Base-by-base conservation (phyloP, 2,797 vertebrate genomes). In the Sebastes melanostomus region DNA sequence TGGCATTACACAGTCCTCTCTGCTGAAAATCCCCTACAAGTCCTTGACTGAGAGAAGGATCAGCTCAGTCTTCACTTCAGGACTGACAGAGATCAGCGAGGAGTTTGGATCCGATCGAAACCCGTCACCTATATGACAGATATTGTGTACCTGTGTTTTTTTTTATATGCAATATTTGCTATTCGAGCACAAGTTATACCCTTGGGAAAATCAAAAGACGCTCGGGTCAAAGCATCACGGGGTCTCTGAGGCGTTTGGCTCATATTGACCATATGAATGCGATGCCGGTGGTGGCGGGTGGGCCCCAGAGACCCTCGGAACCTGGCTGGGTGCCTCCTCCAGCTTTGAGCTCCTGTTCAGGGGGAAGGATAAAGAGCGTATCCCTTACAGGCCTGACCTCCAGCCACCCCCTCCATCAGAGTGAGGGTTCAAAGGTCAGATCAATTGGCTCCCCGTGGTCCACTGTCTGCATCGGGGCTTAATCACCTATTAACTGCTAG, bases 321-420 rank as follows among this genome's bases (percentile, higher is more conserved):
- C 96, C 95, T 77, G 95, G 94, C 95, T 95, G 96, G 96, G 93
- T 96, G 96, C 96, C 96, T 96, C 96, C 95, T 95, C 93, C 90
- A 95, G 95, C 97, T 96, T 97, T 97, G 96, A 98, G 93, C 91
- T 96, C 95, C 97, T 94, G 96, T 97, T 98, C 96, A 95, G 94
- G 96, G 91, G 94, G 95, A 92, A 92, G 96, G 96, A 98, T 98
- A 97, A 98, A 98, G 96, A 97, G 96, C 96, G 97, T 97, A 98
- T 99, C 97, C 96, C 97, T 99, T 98, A 99, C 97, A 97, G 96
- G 97, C 96, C 96, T 97, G 94, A 97, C 98, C 97, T 97, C 96
- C 96, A 97, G 95, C 96, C 96, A 96, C 96, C 97, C 96, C 96
- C 96, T 96, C 97, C 95, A 84, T 89, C 91, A 90, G 88, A 90